Base-by-base conservation (phyloP, 2,113 vertebrate genomes). In the Rhinolophus ferrumequinum region DNA sequence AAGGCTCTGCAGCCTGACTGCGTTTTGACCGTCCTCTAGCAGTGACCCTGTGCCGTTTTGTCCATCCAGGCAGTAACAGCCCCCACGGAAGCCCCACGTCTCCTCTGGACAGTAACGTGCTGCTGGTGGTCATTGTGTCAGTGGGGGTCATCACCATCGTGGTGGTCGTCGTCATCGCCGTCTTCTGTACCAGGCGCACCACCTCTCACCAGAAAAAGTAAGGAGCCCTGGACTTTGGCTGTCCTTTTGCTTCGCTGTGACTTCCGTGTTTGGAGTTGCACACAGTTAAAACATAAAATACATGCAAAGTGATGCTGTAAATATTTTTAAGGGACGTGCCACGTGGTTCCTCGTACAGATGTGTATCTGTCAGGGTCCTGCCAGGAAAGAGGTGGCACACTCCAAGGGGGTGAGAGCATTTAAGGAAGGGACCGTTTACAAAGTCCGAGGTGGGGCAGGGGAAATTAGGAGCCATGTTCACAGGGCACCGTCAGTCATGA, bases 141-240 rank as follows among this genome's bases (percentile, higher is more conserved):
- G 99, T 99, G 21, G 99, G 99, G 3, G 99, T 99, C 73, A 99
- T 99, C 98, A 99, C 99, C 98, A 99, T 99, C 58, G 99, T 99
- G 47, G 97, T 99, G 84, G 99, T 99, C 72, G 99, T 99, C 89
- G 98, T 99, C 33, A 99, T 99, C 0, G 99, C 99, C 0, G 99
- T 99, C 88, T 99, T 99, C 97, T 99, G 99, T 96, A 99, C 99
- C 0, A 99, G 99, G 2, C 99, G 99, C 11, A 99, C 99, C 81
- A 99, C 99, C 12, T 99, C 99, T 73, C 99, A 99, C 98, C 99
- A 99, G 98, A 99, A 99, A 81, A 99, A 99, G 99, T 99, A 99
- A 99, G 98, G 0, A 67, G 3, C 64, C 86, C 1, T 19, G 60
- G 69, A 56, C 41, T 33, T 52, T 62, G 44, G 35, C 10, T 33